Evolutionary conservation across 2,797 vertebrate genomes (phyloP).

Genomic region (Ambastaia sidthimunki): DNA sequence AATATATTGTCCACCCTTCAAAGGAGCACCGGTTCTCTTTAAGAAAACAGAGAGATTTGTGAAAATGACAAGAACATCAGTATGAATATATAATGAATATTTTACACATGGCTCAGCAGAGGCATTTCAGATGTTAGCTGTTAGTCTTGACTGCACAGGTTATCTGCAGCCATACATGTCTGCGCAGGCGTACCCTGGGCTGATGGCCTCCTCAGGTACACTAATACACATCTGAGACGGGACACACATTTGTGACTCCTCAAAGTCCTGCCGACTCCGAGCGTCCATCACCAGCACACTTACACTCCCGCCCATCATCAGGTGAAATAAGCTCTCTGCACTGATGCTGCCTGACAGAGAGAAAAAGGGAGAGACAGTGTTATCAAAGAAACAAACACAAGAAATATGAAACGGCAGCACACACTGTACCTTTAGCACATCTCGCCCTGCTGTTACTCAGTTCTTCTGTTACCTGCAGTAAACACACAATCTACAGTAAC

Average conservation of each 20-base stretch:
- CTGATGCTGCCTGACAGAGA: conserved; percentile 77
- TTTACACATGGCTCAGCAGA: too few species aligned
- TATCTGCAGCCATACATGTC: neutral
- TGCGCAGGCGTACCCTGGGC: conserved; percentile 81
- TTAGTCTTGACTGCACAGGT: too few species aligned
- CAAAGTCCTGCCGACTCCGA: conserved; percentile 84
- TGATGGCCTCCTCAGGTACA: conserved; percentile 91
- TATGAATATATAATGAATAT: too few species aligned
- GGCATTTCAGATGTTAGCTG: too few species aligned
- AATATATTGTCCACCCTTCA: too few species aligned
- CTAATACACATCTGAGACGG: conserved; percentile 81
- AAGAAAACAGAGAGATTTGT: too few species aligned
- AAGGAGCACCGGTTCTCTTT: too few species aligned
- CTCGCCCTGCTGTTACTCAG: conserved; percentile 77
- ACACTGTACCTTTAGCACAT: conserved; percentile 25
- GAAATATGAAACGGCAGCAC: neutral
- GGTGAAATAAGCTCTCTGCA: conserved; percentile 88
- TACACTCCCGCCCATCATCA: conserved; percentile 88
- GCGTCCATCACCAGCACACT: conserved; percentile 93
- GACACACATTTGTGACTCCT: conserved; percentile 87
- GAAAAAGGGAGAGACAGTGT: neutral
- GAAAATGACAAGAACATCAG: too few species aligned
- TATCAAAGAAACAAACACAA: neutral
- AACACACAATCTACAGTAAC: neutral
- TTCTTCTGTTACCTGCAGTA: conserved; percentile 84